Conservation (phyloP, 2,797 vertebrate species). For the Enteromius viviparus region DNA sequence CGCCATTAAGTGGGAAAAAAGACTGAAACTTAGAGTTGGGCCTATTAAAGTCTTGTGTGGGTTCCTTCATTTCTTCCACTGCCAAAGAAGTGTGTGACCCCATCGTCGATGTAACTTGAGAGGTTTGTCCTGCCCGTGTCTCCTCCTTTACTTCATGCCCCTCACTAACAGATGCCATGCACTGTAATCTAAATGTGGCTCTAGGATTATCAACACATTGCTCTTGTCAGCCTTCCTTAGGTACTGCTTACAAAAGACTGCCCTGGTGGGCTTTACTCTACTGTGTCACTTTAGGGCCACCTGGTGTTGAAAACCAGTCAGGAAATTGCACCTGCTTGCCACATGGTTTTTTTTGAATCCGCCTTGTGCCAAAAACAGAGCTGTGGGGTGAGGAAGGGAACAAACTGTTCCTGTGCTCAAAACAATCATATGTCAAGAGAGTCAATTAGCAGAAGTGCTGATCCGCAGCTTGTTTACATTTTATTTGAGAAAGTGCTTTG, state of each 20-base stretch:
- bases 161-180: slow-evolving; percentile 60
- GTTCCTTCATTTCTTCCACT: not conserved
- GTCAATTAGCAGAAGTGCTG: not conserved
- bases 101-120: slow-evolving; percentile 48
- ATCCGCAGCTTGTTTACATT: not conserved
- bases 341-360: not conserved
- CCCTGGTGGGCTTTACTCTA: not conserved
- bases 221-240: slow-evolving; percentile 34
- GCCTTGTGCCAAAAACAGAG: slow-evolving; percentile 3
- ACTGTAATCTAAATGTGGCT: slow-evolving; percentile 68
- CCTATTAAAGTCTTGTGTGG: not conserved
- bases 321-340: slow-evolving; percentile 22
- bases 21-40: not conserved
- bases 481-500: not conserved
- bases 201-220: slow-evolving; percentile 69
- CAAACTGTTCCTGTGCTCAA: slow-evolving; percentile 33
- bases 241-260: not conserved
- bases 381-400: slow-evolving; percentile 20
- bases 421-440: slow-evolving; percentile 6
- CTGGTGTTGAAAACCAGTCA: slow-evolving; percentile 51
- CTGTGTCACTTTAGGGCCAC: slow-evolving; percentile 56
- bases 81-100: slow-evolving; percentile 36
- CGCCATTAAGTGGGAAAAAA: not conserved
- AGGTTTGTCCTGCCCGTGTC: slow-evolving; percentile 23
- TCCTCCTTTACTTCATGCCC: slow-evolving; percentile 20